phyloP scores from a whole-genome alignment of 2,797 vertebrate genomes.

The Sebastiscus albofasciatus region DNA sequence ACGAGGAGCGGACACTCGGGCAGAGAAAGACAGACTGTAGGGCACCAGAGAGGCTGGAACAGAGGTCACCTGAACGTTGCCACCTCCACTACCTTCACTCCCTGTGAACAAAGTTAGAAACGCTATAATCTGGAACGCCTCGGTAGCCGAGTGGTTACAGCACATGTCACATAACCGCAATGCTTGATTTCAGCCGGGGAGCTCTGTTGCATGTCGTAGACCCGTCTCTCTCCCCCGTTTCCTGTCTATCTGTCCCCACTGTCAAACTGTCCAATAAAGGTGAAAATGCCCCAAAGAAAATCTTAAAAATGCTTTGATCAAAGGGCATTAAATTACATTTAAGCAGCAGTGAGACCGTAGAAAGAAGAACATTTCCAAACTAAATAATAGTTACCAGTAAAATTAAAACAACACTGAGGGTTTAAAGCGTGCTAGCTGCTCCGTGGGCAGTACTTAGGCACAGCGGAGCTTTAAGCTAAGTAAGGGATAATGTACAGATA shows the following conservation, averaged over 20 bases:
- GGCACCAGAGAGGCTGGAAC: slow-evolving; percentile 74
- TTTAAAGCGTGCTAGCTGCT: not conserved
- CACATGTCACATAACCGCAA: too few relatives aligned
- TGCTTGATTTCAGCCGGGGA: too few relatives aligned
- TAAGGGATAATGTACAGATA: too few relatives aligned
- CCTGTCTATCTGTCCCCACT: not conserved
- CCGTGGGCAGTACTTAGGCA: too few relatives aligned
- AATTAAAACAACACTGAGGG: not conserved
- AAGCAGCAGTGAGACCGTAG: too few relatives aligned
- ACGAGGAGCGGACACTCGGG: slow-evolving; percentile 78
- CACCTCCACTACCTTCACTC: slow-evolving; percentile 49
- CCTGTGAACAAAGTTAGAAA: not conserved
- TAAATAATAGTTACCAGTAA: not conserved
- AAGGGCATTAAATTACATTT: too few relatives aligned
- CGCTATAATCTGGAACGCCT: not conserved
- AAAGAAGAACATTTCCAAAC: not conserved
- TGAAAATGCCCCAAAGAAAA: too few relatives aligned
- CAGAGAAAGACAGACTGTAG: slow-evolving; percentile 81
- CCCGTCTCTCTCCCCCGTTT: not conserved
- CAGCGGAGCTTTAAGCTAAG: too few relatives aligned
- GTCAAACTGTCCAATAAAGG: not conserved
- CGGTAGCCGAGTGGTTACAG: not conserved
- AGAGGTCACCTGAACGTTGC: slow-evolving; percentile 61
- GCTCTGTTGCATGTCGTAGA: not conserved
- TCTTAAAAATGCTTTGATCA: too few relatives aligned